A percentile compares a stretch with the other conserved stretches of the same genome.
These are phyloP conservation scores for Stichodactyla helianthus DNA, from an alignment of 64 coral and sea anemone genomes.

Conservation along the genomic window DNA sequence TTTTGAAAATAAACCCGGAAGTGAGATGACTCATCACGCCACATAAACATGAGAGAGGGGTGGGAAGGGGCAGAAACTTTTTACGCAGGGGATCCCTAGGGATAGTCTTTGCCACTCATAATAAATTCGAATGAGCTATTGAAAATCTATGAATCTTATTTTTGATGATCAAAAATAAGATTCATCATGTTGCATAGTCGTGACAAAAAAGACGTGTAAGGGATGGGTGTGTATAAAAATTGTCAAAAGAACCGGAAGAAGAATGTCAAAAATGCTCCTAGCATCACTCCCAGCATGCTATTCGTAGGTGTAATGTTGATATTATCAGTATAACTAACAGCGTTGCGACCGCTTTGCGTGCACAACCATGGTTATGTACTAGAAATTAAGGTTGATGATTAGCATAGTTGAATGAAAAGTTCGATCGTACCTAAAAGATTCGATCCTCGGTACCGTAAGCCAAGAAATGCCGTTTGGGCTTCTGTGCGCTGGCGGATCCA, in stretches of 20 bases:
- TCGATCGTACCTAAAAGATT: neutral
- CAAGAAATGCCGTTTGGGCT: constrained; percentile 26
- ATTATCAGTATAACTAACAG: neutral
- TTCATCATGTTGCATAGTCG: neutral
- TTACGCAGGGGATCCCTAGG: neutral
- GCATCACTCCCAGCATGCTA: neutral
- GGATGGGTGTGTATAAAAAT: neutral
- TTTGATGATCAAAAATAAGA: too few relatives aligned
- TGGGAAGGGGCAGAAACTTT: neutral
- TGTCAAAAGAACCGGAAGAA: neutral
- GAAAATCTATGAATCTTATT: neutral
- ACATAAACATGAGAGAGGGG: neutral
- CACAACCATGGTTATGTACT: neutral
- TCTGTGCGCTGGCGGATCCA: constrained; percentile 13
- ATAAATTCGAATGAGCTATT: neutral
- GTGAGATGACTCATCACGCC: neutral
- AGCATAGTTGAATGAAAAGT: neutral
- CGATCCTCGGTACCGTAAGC: neutral
- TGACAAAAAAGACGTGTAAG: neutral
- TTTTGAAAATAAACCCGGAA: constrained; percentile 12
- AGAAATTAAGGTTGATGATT: neutral
- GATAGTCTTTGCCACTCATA: neutral
- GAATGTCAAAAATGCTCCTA: constrained; percentile 4
- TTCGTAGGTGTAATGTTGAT: constrained; percentile 12
- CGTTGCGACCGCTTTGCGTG: neutral